Evolutionary conservation across 2,113 vertebrate species (phyloP).

Genomic region (Tachysurus vachellii): DNA sequence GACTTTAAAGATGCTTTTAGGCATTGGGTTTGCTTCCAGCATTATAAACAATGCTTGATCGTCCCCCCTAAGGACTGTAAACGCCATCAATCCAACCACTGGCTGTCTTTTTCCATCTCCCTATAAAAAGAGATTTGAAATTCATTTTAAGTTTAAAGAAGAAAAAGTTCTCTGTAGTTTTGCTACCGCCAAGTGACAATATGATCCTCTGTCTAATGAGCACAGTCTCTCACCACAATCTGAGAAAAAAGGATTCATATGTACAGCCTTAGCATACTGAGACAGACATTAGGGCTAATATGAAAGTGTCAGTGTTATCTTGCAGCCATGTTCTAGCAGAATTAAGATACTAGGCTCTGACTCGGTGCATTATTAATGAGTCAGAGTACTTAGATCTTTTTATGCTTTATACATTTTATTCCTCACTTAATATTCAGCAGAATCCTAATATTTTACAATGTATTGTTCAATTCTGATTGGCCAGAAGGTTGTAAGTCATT

Average conservation of each 20-base stretch:
- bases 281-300: background rate
- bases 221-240: background rate
- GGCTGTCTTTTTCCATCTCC: background rate
- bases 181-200: background rate
- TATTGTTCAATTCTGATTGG: background rate
- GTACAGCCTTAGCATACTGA: background rate
- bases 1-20: conserved; percentile 8
- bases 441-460: background rate
- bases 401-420: background rate
- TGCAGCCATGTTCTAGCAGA: background rate
- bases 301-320: background rate
- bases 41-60: conserved; percentile 8
- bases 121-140: background rate
- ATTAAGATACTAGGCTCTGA: background rate
- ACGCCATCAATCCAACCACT: background rate
- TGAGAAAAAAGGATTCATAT: background rate
- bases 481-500: background rate
- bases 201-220: background rate
- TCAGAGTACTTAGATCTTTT: conserved; percentile 1
- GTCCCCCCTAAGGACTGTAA: background rate
- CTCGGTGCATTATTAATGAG: background rate
- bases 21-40: conserved; percentile 17
- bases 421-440: background rate
- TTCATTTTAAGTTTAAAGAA: conserved; percentile 6
- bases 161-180: background rate